Conservation (phyloP, 2,888 invertebrate genomes). For the Halocaridina rubra region DNA sequence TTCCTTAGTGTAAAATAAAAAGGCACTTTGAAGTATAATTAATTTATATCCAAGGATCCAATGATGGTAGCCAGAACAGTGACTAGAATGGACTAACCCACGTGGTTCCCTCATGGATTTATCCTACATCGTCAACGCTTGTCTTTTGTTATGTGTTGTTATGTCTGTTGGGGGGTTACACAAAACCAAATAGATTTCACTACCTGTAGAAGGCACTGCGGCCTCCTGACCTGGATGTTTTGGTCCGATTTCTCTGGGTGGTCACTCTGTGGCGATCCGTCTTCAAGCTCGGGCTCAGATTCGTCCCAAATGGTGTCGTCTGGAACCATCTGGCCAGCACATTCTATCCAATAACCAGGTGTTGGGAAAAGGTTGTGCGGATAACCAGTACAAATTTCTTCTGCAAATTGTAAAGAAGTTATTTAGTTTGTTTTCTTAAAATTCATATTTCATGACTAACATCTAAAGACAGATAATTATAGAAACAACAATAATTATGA, state of each 20-base stretch:
- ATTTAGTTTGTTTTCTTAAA: too few species aligned
- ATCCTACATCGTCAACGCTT: too few species aligned
- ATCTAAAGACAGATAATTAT: too few species aligned
- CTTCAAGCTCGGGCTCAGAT: constrained; percentile 69
- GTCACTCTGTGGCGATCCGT: constrained; percentile 56
- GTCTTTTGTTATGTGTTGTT: too few species aligned
- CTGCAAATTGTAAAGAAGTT: constrained; percentile 72
- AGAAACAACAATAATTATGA: background rate
- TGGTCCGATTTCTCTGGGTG: constrained; percentile 59
- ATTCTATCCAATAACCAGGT: constrained; percentile 95
- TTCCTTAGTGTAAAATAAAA: too few species aligned
- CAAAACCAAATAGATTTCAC: background rate
- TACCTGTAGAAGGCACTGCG: background rate
- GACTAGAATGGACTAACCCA: too few species aligned
- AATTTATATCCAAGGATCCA: too few species aligned
- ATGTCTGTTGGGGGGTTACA: too few species aligned
- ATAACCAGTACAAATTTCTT: constrained; percentile 93
- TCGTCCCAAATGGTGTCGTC: constrained; percentile 87
- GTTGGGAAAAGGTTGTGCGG: constrained; percentile 91
- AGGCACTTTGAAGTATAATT: too few species aligned
- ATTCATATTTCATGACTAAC: too few species aligned
- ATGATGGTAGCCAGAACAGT: too few species aligned
- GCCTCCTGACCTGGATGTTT: constrained; percentile 50
- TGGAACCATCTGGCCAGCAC: constrained; percentile 89
- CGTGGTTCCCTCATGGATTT: too few species aligned